Percentiles rank a stretch among this genome's conserved stretches.
phyloP scores from a whole-genome alignment of 1,140 invertebrate species.

The Drosophila truncata region DNA sequence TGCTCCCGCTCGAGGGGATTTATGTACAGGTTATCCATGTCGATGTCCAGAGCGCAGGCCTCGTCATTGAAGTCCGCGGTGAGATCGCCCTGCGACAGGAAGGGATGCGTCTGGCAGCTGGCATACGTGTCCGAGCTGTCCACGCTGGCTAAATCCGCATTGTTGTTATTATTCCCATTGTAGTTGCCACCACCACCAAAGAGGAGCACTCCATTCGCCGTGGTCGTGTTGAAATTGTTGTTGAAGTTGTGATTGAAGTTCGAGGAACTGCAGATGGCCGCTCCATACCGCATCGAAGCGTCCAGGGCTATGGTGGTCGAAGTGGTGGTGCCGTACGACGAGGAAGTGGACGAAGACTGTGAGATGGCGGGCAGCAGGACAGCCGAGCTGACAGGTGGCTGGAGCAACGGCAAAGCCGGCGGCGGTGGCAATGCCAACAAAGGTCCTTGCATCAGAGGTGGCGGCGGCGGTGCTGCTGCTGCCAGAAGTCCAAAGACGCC shows the following conservation, averaged over 20 bases:
- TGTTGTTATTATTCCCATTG: constrained; percentile 87
- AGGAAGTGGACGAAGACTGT: constrained; percentile 80
- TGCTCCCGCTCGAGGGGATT: constrained; percentile 92
- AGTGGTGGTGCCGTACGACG: constrained; percentile 81
- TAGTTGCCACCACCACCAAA: constrained; percentile 75
- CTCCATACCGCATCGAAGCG: constrained; percentile 58
- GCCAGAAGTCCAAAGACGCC: constrained; percentile 65
- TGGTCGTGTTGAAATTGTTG: constrained; percentile 86
- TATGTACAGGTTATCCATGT: constrained; percentile 94
- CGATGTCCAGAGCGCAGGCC: constrained; percentile 85
- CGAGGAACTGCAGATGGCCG: constrained; percentile 61
- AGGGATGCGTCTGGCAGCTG: constrained; percentile 97
- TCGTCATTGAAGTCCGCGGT: constrained; percentile 89
- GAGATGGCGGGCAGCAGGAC: constrained; percentile 64
- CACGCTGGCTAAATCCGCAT: constrained; percentile 90
- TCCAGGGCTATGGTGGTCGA: constrained; percentile 82
- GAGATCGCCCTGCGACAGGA: constrained; percentile 93
- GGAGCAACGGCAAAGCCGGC: constrained; percentile 19
- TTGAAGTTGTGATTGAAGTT: constrained; percentile 85
- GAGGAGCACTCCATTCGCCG: constrained; percentile 53
- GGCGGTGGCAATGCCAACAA: constrained; percentile 39
- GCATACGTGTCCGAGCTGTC: constrained; percentile 97
- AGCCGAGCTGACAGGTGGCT: constrained; percentile 3
- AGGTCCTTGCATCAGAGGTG: constrained; percentile 21
- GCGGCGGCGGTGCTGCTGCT: constrained; percentile 16